Evolutionary conservation across 2,797 vertebrate genomes (phyloP), one percentile per base, ranked within the genome.

Genomic region (Mastacembelus armatus): DNA sequence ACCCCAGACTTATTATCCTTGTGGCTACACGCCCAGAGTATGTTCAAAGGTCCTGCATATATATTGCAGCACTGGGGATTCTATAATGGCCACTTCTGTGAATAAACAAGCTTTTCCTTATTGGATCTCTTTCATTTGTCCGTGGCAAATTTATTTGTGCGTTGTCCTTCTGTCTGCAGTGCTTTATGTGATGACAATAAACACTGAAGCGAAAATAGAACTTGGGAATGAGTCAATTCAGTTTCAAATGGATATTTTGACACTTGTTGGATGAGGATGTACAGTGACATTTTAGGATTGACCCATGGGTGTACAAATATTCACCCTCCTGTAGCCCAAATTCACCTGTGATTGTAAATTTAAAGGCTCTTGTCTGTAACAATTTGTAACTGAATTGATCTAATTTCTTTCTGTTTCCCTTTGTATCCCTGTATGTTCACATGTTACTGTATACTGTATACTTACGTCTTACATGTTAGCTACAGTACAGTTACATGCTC

Each of bases 81-180:
- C 11, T 78, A 40, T 72, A 69, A 71, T 65, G 74, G 47, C 39
- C 63, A 21, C 44, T 54, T 57, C 19, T 49, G 11, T 50, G 7
- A 21, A 12, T 58, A 9, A 61, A 59, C 33, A 43, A 48, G 32
- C 14, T 45, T 74, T 62, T 56, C 14, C 11, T 39, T 69, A 8
- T 36, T 30, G 30, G 42, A 55, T 60, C 47, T 59, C 22, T 52
- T 71, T 84, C 22, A 22, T 74, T 77, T 69, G 68, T 85, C 11
- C 35, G 71, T 83, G 72, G 80, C 72, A 78, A 63, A 77, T 84
- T 78, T 88, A 72, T 90, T 85, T 87, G 84, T 87, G 74, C 48
- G 8, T 78, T 66, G 78, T 87, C 75, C 54, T 76, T 78, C 73
- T 74, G 83, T 89, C 71, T 70, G 78, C 82, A 70, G 75, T 86